A percentile compares a stretch with the other conserved stretches of the same genome.
Conservation (phyloP, 2,113 vertebrate species). For the Machaerirhynchus nigripectus region DNA sequence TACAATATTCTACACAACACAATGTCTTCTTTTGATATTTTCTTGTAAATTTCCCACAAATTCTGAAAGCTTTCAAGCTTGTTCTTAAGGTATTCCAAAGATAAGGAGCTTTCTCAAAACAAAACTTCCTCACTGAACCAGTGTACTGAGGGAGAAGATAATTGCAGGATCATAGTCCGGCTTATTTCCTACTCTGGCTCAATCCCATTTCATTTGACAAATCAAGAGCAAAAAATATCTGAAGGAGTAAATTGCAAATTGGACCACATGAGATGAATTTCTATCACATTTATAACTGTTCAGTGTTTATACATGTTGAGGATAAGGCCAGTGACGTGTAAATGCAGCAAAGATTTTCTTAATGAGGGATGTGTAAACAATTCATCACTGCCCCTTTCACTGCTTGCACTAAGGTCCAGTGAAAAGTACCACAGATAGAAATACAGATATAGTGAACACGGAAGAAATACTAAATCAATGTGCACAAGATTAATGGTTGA, state of each 20-base stretch:
- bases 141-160: neutral
- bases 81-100: neutral
- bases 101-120: neutral
- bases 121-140: neutral
- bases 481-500: neutral
- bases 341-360: neutral
- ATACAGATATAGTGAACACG: neutral
- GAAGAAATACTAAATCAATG: neutral
- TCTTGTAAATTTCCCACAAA: neutral
- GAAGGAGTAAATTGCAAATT: neutral
- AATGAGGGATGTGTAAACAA: neutral
- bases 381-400: neutral
- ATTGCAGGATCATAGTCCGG: neutral
- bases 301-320: neutral
- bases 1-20: neutral
- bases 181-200: neutral
- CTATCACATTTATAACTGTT: neutral
- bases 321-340: neutral
- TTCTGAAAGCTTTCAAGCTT: neutral
- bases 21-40: neutral
- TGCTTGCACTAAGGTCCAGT: neutral
- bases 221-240: neutral
- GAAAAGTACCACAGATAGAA: neutral
- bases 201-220: neutral
- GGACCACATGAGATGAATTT: neutral